Conservation (phyloP, 2,797 vertebrate genomes). For the Philypnodon macrostomus region DNA sequence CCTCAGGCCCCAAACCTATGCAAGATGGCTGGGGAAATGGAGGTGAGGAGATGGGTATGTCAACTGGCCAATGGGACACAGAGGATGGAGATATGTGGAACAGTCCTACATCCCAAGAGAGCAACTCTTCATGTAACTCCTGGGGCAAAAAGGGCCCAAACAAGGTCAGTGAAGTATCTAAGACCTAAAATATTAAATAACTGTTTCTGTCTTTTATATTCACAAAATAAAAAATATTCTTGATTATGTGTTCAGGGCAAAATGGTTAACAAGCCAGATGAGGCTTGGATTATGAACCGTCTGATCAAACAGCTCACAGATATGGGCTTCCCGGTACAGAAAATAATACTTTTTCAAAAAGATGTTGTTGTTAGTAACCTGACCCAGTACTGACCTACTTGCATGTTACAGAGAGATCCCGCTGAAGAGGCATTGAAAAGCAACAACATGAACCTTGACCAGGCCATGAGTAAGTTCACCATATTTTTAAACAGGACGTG, state of each 20-base stretch:
- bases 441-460: constrained; percentile 98
- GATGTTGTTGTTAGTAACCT: background rate
- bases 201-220: background rate
- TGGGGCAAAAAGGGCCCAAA: constrained; percentile 92
- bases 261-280: constrained; percentile 90
- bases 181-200: background rate
- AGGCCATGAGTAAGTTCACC: constrained; percentile 94
- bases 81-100: constrained; percentile 96
- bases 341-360: background rate
- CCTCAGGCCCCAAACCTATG: constrained; percentile 94
- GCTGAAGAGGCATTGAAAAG: constrained; percentile 98
- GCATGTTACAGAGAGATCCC: constrained; percentile 89
- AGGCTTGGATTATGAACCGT: constrained; percentile 94
- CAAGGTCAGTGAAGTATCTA: constrained; percentile 78
- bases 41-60: constrained; percentile 88
- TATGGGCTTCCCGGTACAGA: constrained; percentile 95
- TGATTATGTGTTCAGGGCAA: constrained; percentile 79
- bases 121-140: constrained; percentile 89
- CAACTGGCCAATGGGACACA: constrained; percentile 87
- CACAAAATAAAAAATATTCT: constrained; percentile 1
- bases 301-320: constrained; percentile 98
- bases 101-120: constrained; percentile 91
- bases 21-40: constrained; percentile 95
- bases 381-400: background rate
- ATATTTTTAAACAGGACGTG: constrained; percentile 87